phyloP scores from a whole-genome alignment of 2,113 vertebrate genomes.

The Acinonyx jubatus region DNA sequence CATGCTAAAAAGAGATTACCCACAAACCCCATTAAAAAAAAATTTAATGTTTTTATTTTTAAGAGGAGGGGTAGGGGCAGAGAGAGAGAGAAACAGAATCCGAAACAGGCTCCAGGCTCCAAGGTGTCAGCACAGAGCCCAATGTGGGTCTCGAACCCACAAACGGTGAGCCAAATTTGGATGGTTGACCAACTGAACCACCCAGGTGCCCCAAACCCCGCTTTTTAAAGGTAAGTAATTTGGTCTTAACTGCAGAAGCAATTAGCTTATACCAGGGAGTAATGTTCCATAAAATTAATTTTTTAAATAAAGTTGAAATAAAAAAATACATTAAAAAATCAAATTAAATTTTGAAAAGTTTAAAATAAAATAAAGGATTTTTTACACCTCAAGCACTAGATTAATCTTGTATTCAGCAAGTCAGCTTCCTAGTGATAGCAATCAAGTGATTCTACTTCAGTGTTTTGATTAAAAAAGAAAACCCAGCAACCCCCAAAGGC shows the following conservation, averaged over 20 bases:
- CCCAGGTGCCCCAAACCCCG: not conserved
- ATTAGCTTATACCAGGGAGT: slow-evolving; percentile 47
- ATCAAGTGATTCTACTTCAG: slow-evolving; percentile 1
- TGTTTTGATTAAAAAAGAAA: not conserved
- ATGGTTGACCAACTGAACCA: too few species aligned
- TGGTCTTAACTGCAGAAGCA: slow-evolving; percentile 27
- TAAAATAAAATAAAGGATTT: not conserved
- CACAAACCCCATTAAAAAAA: not conserved
- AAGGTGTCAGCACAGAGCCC: too few species aligned
- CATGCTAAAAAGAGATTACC: not conserved
- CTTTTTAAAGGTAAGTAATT: slow-evolving; percentile 29
- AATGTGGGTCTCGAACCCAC: too few species aligned
- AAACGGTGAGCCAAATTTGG: too few species aligned
- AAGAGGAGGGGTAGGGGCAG: too few species aligned
- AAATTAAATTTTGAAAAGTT: too few species aligned
- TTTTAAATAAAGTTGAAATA: slow-evolving; percentile 55
- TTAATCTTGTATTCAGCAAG: slow-evolving; percentile 1
- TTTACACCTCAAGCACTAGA: slow-evolving; percentile 6
- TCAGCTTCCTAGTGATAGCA: slow-evolving; percentile 13
- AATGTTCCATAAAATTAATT: slow-evolving; percentile 61
- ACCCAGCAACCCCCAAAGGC: not conserved
- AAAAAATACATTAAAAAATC: too few species aligned
- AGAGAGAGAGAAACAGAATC: too few species aligned
- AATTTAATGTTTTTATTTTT: too few species aligned
- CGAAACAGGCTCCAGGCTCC: too few species aligned